phyloP scores from a whole-genome alignment of 2,888 invertebrate species.

The Gnatocerus cornutus region DNA sequence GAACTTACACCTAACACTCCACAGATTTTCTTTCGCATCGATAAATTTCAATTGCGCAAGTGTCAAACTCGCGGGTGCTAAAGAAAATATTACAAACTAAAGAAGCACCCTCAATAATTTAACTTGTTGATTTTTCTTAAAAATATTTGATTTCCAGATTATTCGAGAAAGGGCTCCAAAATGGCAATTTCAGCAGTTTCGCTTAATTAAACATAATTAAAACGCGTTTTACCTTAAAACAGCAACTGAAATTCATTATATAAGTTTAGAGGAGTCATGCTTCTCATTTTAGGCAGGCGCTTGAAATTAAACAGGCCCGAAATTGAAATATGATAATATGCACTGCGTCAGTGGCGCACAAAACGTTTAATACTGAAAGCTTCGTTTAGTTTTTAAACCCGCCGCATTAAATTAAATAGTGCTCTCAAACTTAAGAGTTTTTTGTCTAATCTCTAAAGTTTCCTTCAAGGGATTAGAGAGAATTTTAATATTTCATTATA shows the following conservation, averaged over 20 bases:
- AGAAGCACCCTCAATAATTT: background rate
- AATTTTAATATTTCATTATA: too few relatives aligned
- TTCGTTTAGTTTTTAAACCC: too few relatives aligned
- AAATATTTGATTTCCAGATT: constrained; percentile 24
- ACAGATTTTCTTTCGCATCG: background rate
- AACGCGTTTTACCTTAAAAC: constrained; percentile 37
- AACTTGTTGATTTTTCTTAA: constrained; percentile 30
- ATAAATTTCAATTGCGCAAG: background rate
- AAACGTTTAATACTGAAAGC: too few relatives aligned
- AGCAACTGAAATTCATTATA: constrained; percentile 39
- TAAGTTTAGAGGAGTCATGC: constrained; percentile 30
- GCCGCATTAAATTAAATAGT: too few relatives aligned
- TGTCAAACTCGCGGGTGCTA: too few relatives aligned
- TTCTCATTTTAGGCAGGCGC: constrained; percentile 29
- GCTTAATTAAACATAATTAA: constrained; percentile 43
- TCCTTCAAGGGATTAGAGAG: too few relatives aligned
- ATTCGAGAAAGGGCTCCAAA: constrained; percentile 10
- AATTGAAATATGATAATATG: constrained; percentile 41
- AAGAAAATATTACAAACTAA: background rate
- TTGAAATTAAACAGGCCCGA: constrained; percentile 32
- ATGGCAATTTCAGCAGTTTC: constrained; percentile 38
- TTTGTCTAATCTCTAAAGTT: too few relatives aligned
- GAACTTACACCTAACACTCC: background rate
- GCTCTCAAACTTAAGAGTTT: too few relatives aligned
- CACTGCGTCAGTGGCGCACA: background rate